Evolutionary conservation across 2,888 invertebrate species (phyloP).

Genomic region (Lamellibrachia columna): DNA sequence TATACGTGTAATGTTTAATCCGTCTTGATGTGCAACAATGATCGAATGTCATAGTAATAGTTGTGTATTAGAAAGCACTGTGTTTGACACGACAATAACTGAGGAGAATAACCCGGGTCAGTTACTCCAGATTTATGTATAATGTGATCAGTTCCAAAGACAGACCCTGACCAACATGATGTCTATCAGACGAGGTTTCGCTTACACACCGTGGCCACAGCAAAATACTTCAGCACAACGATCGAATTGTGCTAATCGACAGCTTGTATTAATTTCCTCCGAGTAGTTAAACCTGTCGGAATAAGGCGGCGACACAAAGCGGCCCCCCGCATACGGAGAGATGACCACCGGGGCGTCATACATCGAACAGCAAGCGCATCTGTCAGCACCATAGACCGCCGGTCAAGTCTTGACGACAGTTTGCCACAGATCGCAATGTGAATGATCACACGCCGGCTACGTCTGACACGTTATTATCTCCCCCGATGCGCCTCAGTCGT

Average conservation of each 20-base stretch:
- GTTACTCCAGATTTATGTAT: not conserved
- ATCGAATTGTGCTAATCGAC: not conserved
- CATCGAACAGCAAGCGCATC: constrained; percentile 16
- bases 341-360: not conserved
- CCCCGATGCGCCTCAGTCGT: not conserved
- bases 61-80: not conserved
- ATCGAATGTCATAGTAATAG: not conserved
- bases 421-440: not conserved
- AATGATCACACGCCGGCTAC: not conserved
- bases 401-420: not conserved
- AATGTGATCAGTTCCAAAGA: not conserved
- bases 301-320: not conserved
- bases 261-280: not conserved
- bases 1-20: no score
- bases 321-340: not conserved
- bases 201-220: not conserved
- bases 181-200: not conserved
- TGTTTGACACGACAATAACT: not conserved
- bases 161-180: not conserved
- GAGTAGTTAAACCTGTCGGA: not conserved
- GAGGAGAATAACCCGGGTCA: not conserved
- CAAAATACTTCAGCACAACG: not conserved
- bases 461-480: not conserved
- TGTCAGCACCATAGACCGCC: not conserved
- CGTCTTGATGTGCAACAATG: not conserved